Evolutionary conservation across 2,113 vertebrate species (phyloP).

Genomic region (Lophotis ruficrista): DNA sequence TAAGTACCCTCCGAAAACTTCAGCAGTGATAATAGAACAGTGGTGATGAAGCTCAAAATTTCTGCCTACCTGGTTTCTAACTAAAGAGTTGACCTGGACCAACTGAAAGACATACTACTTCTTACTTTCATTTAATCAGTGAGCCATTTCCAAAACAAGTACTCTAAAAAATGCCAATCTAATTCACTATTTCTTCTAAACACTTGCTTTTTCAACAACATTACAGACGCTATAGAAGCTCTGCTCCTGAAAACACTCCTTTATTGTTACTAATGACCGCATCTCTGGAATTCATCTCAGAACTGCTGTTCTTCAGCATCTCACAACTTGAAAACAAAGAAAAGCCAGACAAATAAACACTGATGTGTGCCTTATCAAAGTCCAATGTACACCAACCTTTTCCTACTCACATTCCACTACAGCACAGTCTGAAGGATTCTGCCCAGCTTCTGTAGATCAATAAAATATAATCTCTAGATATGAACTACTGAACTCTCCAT

Average conservation of each 20-base stretch:
- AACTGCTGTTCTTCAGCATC: not conserved
- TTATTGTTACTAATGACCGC: not conserved
- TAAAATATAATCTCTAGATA: not conserved
- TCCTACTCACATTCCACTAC: not conserved
- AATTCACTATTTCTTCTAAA: not conserved
- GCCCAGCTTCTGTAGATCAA: not conserved
- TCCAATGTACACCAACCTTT: accelerated
- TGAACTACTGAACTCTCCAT: not conserved
- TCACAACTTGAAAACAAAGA: not conserved
- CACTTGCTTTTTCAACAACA: not conserved
- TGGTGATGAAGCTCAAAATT: not conserved
- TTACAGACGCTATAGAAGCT: not conserved
- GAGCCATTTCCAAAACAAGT: not conserved
- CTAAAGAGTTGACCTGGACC: not conserved
- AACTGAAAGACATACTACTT: not conserved
- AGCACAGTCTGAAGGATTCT: not conserved
- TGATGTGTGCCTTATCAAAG: not conserved
- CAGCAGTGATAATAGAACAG: not conserved
- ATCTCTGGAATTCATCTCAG: not conserved
- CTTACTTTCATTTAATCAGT: not conserved
- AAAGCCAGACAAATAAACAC: not conserved
- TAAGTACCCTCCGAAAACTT: not conserved
- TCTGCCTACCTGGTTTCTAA: not conserved
- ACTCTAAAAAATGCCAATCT: not conserved
- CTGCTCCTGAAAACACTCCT: not conserved